These are phyloP conservation scores for Melinopterus prodromus DNA, from an alignment of 2,888 invertebrate genomes.

Conservation along the genomic window DNA sequence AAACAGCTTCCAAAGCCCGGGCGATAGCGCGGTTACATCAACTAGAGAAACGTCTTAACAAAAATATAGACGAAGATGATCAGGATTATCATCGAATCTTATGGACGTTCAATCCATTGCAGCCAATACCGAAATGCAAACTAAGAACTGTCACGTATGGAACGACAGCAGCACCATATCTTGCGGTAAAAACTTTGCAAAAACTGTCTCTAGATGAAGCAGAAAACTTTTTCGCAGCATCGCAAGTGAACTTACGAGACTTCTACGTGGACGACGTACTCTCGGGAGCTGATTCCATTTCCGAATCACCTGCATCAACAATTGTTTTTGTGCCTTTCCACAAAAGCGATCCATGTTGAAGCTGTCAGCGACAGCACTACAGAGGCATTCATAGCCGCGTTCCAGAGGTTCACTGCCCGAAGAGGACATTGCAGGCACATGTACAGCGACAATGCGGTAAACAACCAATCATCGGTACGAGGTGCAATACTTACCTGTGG, in stretches of 20 bases:
- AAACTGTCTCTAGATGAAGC: no score
- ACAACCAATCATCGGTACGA: conserved; percentile 5
- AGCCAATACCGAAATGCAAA: no score
- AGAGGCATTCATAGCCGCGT: conserved; percentile 28
- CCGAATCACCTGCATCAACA: conserved; percentile 16
- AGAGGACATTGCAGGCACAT: conserved; percentile 15
- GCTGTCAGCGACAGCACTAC: conserved; percentile 1
- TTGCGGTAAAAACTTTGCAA: no score
- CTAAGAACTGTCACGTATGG: no score
- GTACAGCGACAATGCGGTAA: conserved; percentile 29
- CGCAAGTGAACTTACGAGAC: conserved; percentile 28
- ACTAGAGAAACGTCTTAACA: conserved; percentile 32
- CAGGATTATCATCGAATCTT: no score
- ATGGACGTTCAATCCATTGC: no score
- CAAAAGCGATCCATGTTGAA: conserved; percentile 10
- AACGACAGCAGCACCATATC: no score
- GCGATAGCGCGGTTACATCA: conserved; percentile 36
- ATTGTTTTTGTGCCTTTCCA: no score
- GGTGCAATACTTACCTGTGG: no score
- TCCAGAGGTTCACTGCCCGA: conserved; percentile 26
- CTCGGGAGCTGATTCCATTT: conserved; percentile 30
- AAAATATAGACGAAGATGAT: no score
- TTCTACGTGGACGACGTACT: conserved; percentile 41
- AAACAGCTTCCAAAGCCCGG: conserved; percentile 30
- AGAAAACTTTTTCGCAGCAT: conserved; percentile 37